Conservation (phyloP, 2,888 invertebrate genomes). For the Keiferia lycopersicella region DNA sequence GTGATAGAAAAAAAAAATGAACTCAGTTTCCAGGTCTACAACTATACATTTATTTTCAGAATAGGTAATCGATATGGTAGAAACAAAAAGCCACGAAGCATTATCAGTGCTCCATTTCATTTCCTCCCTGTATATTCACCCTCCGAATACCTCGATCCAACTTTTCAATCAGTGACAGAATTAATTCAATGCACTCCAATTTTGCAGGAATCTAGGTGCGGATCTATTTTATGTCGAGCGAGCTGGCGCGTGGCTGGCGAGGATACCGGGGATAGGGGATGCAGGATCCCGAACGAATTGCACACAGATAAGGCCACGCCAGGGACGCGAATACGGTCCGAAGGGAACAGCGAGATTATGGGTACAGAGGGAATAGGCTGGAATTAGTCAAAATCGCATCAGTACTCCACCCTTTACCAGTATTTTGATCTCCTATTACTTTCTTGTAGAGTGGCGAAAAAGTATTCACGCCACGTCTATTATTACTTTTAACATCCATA, state of each 20-base stretch:
- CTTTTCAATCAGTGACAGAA: slow-evolving; percentile 61
- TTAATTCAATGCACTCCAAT: slow-evolving; percentile 65
- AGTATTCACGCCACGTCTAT: no score
- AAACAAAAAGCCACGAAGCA: no score
- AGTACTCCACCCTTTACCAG: slow-evolving; percentile 48
- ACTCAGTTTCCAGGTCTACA: slow-evolving; percentile 53
- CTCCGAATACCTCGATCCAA: slow-evolving; percentile 38
- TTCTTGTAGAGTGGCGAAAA: no score
- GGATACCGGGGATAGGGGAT: slow-evolving; percentile 30
- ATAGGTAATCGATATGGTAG: no score
- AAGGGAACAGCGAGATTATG: slow-evolving; percentile 44
- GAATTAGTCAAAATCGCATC: slow-evolving; percentile 59
- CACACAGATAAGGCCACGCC: slow-evolving; percentile 49
- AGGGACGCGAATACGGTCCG: slow-evolving; percentile 48
- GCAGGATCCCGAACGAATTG: slow-evolving; percentile 43
- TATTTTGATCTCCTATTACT: slow-evolving; percentile 22
- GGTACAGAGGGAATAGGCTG: slow-evolving; percentile 37
- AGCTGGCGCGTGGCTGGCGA: slow-evolving; percentile 41
- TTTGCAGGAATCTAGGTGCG: slow-evolving; percentile 44
- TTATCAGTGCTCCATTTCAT: slow-evolving; percentile 3
- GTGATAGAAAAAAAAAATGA: slow-evolving; percentile 58
- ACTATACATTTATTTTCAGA: no score
- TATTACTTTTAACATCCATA: no score
- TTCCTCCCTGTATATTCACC: slow-evolving; percentile 31
- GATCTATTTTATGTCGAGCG: slow-evolving; percentile 57